Conservation (phyloP, 2,113 vertebrate genomes). For the Clarias batrachus region DNA sequence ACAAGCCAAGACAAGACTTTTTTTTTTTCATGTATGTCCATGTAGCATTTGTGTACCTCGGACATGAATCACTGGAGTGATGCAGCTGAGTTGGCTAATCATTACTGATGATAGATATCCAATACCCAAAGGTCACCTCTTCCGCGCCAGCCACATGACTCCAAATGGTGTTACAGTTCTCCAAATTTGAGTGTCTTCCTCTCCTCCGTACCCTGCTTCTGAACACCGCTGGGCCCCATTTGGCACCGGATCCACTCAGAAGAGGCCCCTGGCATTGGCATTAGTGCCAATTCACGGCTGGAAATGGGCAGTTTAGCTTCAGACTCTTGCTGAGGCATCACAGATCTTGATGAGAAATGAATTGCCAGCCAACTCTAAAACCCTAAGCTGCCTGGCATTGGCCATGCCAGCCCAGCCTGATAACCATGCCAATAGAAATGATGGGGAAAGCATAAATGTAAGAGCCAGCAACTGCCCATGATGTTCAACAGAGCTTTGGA, state of each 20-base stretch:
- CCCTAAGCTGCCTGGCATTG: slow-evolving; percentile 26
- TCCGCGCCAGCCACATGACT: slow-evolving; percentile 16
- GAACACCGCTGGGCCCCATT: slow-evolving; percentile 41
- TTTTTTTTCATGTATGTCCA: background rate
- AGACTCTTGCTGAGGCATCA: slow-evolving; percentile 32
- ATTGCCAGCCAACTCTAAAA: slow-evolving; percentile 46
- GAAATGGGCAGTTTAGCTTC: slow-evolving; percentile 52
- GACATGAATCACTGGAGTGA: no score
- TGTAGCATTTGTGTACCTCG: no score
- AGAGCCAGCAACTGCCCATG: slow-evolving; percentile 23
- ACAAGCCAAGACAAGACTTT: no score
- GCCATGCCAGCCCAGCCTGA: slow-evolving; percentile 20
- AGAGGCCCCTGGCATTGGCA: slow-evolving; percentile 28
- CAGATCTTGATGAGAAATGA: slow-evolving; percentile 44
- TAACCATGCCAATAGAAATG: slow-evolving; percentile 43
- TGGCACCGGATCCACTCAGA: slow-evolving; percentile 27
- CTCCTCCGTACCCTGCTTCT: slow-evolving; percentile 18
- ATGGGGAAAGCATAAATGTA: slow-evolving; percentile 36
- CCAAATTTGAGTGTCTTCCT: slow-evolving; percentile 24
- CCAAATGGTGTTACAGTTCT: slow-evolving; percentile 35
- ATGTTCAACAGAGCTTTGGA: slow-evolving; percentile 20
- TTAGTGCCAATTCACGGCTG: slow-evolving; percentile 28
- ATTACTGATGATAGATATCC: slow-evolving; percentile 39
- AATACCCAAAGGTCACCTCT: slow-evolving; percentile 42
- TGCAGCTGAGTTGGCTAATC: background rate